Evolutionary conservation across 2,888 invertebrate genomes (phyloP).

Genomic region (Imbricaverruca yamaguchii): DNA sequence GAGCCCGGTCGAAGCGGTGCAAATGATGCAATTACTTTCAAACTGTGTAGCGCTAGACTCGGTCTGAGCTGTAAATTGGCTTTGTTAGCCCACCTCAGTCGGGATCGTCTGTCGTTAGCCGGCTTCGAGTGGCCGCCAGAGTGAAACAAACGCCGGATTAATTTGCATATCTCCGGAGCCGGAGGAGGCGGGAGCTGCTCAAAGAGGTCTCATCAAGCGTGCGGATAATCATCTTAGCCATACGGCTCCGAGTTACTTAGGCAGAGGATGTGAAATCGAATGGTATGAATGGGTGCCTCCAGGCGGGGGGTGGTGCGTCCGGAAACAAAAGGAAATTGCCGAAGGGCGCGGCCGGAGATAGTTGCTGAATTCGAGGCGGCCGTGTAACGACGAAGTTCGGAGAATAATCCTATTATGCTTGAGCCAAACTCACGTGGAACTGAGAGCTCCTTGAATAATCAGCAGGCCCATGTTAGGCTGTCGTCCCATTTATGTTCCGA

Average conservation of each 20-base stretch:
- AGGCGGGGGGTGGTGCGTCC: background rate
- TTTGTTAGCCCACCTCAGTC: slow-evolving; percentile 19
- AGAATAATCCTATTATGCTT: slow-evolving; percentile 11
- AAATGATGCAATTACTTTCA: slow-evolving; percentile 19
- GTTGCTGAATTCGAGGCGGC: background rate
- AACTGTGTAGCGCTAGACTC: background rate
- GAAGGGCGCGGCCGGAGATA: background rate
- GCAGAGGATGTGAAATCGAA: slow-evolving; percentile 7
- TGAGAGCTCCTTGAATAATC: background rate
- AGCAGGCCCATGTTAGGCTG: background rate
- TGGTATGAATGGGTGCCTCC: background rate
- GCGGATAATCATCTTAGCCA: slow-evolving; percentile 12
- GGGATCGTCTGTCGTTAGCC: background rate
- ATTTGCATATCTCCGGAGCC: slow-evolving; percentile 15
- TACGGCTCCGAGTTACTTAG: slow-evolving; percentile 13
- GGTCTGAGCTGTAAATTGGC: background rate
- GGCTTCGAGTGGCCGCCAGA: slow-evolving; percentile 2
- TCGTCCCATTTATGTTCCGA: no score
- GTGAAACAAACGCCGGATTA: slow-evolving; percentile 14
- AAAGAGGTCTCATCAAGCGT: slow-evolving; percentile 13
- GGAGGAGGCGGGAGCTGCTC: background rate
- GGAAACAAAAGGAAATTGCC: slow-evolving; percentile 21
- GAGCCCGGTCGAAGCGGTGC: slow-evolving; percentile 2
- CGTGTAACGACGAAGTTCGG: background rate
- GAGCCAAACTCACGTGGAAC: no score